Evolutionary conservation across 2,888 invertebrate genomes (phyloP), one percentile per base, ranked within the genome.

Genomic region (Lepidochitona cinerea): DNA sequence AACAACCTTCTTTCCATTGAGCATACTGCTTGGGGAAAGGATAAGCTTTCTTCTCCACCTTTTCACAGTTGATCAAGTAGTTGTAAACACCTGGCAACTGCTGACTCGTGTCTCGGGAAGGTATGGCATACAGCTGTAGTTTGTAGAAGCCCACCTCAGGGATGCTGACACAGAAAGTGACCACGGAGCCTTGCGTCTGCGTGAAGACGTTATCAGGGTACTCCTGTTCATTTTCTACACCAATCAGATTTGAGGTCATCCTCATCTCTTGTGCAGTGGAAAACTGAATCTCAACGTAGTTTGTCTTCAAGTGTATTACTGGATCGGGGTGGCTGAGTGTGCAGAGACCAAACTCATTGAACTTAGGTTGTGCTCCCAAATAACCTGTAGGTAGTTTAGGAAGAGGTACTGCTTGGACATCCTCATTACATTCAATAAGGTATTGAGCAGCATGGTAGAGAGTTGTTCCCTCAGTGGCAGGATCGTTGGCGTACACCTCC

Each of bases 1-100:
- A 88, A 79, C 91, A 91, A 7, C 90, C 91, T 73, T 91, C 90
- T 80, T 90, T 91, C 91, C 91, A 91, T 79, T 90, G 90, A 29
- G 89, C 89, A 67, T 90, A 91, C 83, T 91, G 91, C 79, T 90
- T 89, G 35, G 91, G 91, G 87, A 87, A 91, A 32, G 88, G 85
- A 52, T 81, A 78, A 12, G 83, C 81, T 32, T 77, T 74, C 72
- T 84, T 80, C 7, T 82, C 83, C 12, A 85, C 71, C 49, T 77
- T 80, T 74, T 80, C 79, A 73, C 89, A 89, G 81, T 88, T 86
- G 81, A 90, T 86, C 74, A 90, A 84, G 79, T 90, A 90, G 83
- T 90, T 90, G 83, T 87, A 90, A n/a, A 90, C 89, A 4, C 90
- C 90, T 6, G 90, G 90, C 52, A 90, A 81, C 73, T 88, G 87